phyloP scores from a whole-genome alignment of 2,888 invertebrate genomes.

The Omphaloscelis lunosa region DNA sequence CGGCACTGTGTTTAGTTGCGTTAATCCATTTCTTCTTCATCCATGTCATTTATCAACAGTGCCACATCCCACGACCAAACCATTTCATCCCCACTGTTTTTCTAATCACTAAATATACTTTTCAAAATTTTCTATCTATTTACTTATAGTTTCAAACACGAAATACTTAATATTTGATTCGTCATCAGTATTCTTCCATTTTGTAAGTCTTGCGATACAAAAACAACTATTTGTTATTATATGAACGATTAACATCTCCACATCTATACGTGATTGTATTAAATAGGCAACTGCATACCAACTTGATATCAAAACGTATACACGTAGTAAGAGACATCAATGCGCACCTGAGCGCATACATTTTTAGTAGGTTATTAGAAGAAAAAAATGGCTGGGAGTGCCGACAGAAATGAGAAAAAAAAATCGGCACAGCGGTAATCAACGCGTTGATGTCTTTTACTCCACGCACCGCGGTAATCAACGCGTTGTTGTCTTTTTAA shows the following conservation, averaged over 20 bases:
- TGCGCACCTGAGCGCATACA: no score
- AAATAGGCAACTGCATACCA: background rate
- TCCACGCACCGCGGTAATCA: no score
- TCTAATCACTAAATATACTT: background rate
- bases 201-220: conserved; percentile 56
- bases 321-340: no score
- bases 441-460: no score
- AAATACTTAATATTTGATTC: conserved; percentile 23
- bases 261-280: background rate
- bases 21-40: background rate
- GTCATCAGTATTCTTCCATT: conserved; percentile 34
- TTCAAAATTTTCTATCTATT: background rate
- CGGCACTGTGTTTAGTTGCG: conserved; percentile 7
- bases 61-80: conserved; percentile 47
- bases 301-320: background rate
- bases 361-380: no score
- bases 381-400: no score
- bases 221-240: conserved; percentile 29
- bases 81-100: background rate
- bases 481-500: no score
- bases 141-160: background rate
- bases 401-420: no score
- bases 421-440: no score
- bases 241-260: conserved; percentile 55
- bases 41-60: background rate